Evolutionary conservation across 64 coral and sea anemone species (phyloP).

Genomic region (Orbicella faveolata): DNA sequence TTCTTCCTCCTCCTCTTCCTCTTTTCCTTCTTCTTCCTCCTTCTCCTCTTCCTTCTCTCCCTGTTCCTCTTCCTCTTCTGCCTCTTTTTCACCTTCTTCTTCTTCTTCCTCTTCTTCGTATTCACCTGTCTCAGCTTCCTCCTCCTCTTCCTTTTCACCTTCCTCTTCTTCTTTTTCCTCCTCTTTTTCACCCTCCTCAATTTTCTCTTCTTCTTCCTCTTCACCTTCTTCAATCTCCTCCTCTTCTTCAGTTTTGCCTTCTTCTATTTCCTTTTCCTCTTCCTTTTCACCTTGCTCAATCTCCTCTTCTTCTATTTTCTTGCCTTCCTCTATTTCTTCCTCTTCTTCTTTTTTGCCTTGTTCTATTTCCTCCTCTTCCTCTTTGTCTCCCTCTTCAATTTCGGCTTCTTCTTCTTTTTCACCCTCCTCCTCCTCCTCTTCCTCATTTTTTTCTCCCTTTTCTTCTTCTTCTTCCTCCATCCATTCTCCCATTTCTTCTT

Average conservation of each 20-base stretch:
- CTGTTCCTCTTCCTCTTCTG: neutral
- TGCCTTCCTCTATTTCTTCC: neutral
- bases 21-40: neutral
- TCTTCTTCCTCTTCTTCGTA: neutral
- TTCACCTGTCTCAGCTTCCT: slow-evolving; percentile 2
- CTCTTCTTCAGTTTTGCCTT: slow-evolving; percentile 1
- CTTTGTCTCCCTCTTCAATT: slow-evolving; percentile 8
- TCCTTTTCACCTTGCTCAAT: slow-evolving; percentile 30
- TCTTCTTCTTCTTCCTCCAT: slow-evolving; percentile 13
- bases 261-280: slow-evolving; percentile 16
- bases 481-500: neutral
- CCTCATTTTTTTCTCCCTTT: slow-evolving; percentile 15
- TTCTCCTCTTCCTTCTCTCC: slow-evolving; percentile 19
- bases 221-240: slow-evolving; percentile 14
- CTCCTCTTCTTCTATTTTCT: slow-evolving; percentile 11
- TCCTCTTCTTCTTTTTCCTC: neutral
- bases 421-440: neutral
- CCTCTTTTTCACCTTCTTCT: neutral
- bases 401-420: slow-evolving; percentile 4
- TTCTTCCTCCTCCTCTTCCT: slow-evolving; percentile 8
- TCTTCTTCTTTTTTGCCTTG: neutral
- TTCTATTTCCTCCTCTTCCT: slow-evolving; percentile 16
- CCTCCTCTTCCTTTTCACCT: neutral
- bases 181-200: slow-evolving; percentile 2
- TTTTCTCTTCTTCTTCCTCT: slow-evolving; percentile 18